These are phyloP conservation scores for Leptarthrus brevirostris DNA, from an alignment of 2,888 invertebrate species.

Conservation along the genomic window DNA sequence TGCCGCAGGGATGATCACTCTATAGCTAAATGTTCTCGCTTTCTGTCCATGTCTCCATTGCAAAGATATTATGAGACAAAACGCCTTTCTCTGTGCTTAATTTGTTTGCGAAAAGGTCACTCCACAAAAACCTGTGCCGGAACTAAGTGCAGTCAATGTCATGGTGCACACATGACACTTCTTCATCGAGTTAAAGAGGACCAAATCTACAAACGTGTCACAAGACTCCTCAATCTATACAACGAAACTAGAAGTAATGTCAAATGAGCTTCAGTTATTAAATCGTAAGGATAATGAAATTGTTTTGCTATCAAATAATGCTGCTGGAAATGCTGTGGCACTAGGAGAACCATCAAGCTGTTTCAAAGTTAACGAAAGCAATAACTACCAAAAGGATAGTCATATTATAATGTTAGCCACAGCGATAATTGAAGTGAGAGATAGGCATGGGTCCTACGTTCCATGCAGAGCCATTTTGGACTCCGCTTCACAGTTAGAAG, in stretches of 20 bases:
- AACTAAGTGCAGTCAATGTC: neutral
- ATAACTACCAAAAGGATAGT: too few species aligned
- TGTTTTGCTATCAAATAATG: too few species aligned
- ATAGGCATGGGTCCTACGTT: too few species aligned
- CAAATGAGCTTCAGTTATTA: too few species aligned
- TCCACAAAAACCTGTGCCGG: neutral
- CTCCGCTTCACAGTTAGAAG: conserved; percentile 40
- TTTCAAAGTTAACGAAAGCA: too few species aligned
- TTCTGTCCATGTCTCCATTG: neutral
- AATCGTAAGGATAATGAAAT: too few species aligned
- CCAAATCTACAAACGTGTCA: neutral
- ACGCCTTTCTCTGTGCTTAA: neutral
- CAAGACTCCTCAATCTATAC: neutral
- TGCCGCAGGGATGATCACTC: neutral
- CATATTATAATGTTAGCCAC: too few species aligned
- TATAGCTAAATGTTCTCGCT: neutral
- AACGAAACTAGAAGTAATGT: too few species aligned
- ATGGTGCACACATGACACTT: neutral
- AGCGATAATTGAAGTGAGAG: too few species aligned
- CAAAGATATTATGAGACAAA: neutral
- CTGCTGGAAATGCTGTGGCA: too few species aligned
- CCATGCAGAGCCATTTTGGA: conserved; percentile 28
- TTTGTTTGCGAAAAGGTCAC: neutral
- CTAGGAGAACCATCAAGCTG: too few species aligned
- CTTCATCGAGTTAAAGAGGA: neutral